Evolutionary conservation across 2,888 invertebrate species (phyloP), one percentile per base, ranked within the genome.

Genomic region (Lapara coniferarum): DNA sequence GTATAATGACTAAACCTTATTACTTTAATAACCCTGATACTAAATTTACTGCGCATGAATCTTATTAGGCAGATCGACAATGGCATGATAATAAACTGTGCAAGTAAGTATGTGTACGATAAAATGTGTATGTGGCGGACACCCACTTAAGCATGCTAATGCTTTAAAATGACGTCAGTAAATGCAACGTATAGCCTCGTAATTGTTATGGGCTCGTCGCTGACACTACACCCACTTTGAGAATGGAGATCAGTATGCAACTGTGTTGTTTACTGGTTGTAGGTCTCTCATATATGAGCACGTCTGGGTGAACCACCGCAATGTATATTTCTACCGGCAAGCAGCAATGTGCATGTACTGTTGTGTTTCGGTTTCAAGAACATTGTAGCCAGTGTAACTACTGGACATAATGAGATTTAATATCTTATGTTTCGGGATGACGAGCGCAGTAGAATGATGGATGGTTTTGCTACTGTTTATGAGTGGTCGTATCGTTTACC

Each of bases 161-260:
- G 75, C 72, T 74, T 71, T 70, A 66, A 76, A 78, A 73, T 71
- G 73, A 77, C 73, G 70, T 71, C 73, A 73, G 71, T 77, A 73
- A 77, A 57, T 67, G 67, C 67, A 77, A 78, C 71, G 73, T 74
- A 59, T 71, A 67, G 75, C 51, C n/a, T 58, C 67, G 59, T 82
- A 82, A 80, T 82, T 82, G 80, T 78, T 79, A 76, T 80, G 74
- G 75, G 71, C 70, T 37, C 57, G 67, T 71, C 72, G 72, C 74
- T 81, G 80, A 78, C 69, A 66, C 59, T 63, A 59, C 19, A 56
- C 19, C 13, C 59, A 63, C 13, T 19, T 46, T 2, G 19, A 19
- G 19, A 13, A 19, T 12, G 63, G 49, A 49, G 63, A 46, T 13
- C 49, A 63, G 63, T 63, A 44, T 19, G 46, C 46, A 46, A 63